Base-by-base conservation (phyloP, 2,888 invertebrate species). In the Hirtodrosophila confusa region DNA sequence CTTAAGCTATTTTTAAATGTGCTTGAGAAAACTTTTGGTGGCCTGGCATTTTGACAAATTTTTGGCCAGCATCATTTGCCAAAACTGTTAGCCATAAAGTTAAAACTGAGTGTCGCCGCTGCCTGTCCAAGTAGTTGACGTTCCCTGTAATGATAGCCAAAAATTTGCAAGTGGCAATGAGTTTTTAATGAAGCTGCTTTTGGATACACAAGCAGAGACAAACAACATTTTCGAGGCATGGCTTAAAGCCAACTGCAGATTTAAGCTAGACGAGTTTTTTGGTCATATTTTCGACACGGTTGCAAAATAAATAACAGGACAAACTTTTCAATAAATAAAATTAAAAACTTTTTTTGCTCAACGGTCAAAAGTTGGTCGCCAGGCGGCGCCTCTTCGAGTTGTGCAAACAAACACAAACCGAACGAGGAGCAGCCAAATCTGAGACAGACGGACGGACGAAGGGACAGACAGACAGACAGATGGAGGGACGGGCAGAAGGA, bases 1-100 rank as follows among this genome's bases (percentile, higher is more conserved):
- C 86, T 87, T 88, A 83, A 83, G 83, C 77, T 87, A 88, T 86
- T 88, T 83, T 87, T 86, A 86, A 82, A 86, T 86, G 82, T 77
- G 80, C 66, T 64, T 63, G 44, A 64, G 35, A 48, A 79, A 75
- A 69, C 39, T 80, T 79, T 72, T 64, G 55, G 54, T 51, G 78
- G 33, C 45, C 7, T 47, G 44, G 50, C 75, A 50, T 66, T 78
- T 72, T 66, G 75, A 76, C 73, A 76, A 76, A 75, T 75, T 75
- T 76, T 68, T 58, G 45, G 62, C 66, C 56, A 71, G 53, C 74
- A 53, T 69, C 69, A 75, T 58, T 71, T 60, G 77, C 50, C 77
- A 69, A 69, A 69, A 69, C 53, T 73, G 73, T 55, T 62, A 48
- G 43, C 37, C 44, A 36, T 36, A 36, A 44, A 51, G 23, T 33